Conservation (phyloP, 92 coral and sea anemone species). For the Epizoanthus stellaris region DNA sequence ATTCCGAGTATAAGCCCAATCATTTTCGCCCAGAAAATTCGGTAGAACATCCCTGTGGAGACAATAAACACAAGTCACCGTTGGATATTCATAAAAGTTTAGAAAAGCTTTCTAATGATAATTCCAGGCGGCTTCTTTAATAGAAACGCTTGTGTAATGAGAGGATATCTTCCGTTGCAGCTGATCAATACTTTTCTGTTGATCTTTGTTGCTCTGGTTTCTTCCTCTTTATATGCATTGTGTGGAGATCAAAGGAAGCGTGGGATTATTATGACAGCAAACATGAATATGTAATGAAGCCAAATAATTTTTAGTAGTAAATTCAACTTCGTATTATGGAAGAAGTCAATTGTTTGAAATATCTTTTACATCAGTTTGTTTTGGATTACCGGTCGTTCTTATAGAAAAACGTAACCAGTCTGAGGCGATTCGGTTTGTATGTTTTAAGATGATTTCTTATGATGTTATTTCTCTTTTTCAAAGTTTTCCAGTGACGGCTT, state of each 20-base stretch:
- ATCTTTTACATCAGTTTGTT: not conserved
- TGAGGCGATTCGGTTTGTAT: not conserved
- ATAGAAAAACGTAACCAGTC: not conserved
- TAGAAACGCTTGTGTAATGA: slow-evolving; percentile 6
- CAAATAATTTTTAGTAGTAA: slow-evolving; percentile 7
- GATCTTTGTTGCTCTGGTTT: not conserved
- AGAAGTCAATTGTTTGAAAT: not conserved
- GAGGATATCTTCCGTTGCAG: slow-evolving; percentile 22
- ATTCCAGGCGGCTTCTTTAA: not conserved
- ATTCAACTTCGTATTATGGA: not conserved
- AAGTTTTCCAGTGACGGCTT: not conserved
- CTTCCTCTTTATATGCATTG: not conserved
- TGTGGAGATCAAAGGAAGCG: slow-evolving; percentile 5
- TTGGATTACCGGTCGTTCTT: not conserved
- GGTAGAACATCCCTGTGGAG: not conserved
- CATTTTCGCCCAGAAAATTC: not conserved
- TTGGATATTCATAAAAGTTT: not conserved
- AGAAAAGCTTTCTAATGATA: slow-evolving; percentile 21
- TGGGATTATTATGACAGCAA: not conserved
- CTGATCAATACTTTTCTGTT: slow-evolving; percentile 17
- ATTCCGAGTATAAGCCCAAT: no score
- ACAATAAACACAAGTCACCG: not conserved
- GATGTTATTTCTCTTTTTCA: no score
- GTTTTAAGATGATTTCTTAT: no score
- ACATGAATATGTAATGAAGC: not conserved